A percentile compares a stretch with the other conserved stretches of the same genome.
phyloP scores from a whole-genome alignment of 2,888 invertebrate species.

The Epinotia demarniana region DNA sequence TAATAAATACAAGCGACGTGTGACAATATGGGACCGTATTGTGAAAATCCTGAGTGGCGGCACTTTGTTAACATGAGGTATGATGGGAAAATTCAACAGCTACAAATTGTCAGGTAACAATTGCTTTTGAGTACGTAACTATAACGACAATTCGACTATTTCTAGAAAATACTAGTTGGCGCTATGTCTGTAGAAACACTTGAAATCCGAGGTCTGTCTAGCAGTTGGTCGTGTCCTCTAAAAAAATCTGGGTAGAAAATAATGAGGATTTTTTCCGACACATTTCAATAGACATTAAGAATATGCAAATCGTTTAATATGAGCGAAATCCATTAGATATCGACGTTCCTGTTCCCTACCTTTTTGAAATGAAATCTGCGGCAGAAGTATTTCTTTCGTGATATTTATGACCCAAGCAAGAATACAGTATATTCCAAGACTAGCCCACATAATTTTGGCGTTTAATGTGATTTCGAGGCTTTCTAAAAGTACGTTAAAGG shows the following conservation, averaged over 20 bases:
- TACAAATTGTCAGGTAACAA: constrained; percentile 20
- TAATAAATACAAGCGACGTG: constrained; percentile 4
- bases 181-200: background rate
- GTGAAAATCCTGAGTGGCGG: constrained; percentile 28
- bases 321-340: no score
- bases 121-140: constrained; percentile 12
- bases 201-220: background rate
- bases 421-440: background rate
- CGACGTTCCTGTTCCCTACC: no score
- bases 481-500: constrained; percentile 15
- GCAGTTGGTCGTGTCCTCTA: background rate
- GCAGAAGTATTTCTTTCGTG: background rate
- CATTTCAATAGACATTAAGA: no score
- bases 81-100: constrained; percentile 26
- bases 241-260: background rate
- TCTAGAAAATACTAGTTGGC: background rate
- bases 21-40: constrained; percentile 27
- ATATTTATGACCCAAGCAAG: background rate
- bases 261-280: no score
- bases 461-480: background rate
- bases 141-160: constrained; percentile 16
- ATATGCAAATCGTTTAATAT: no score
- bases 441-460: no score
- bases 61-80: constrained; percentile 16
- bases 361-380: no score